These are phyloP conservation scores for Poeciliopsis infans DNA, from an alignment of 2,797 vertebrate species.

Conservation along the genomic window DNA sequence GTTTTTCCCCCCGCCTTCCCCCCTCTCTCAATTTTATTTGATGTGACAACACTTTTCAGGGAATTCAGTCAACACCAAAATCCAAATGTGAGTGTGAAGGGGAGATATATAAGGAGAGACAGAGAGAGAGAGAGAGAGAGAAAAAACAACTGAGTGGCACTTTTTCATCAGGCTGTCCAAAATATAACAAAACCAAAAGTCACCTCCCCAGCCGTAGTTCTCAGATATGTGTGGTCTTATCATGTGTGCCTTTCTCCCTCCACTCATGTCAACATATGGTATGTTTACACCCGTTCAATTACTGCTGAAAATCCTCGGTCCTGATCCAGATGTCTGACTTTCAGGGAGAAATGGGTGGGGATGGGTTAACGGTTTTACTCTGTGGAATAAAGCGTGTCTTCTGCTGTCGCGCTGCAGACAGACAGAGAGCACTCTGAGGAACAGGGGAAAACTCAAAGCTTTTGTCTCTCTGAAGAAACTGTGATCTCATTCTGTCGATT, in stretches of 20 bases:
- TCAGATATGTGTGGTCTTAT: conserved; percentile 79
- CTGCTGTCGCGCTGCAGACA: conserved; percentile 29
- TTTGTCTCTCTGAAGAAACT: conserved; percentile 74
- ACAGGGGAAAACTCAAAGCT: conserved; percentile 51
- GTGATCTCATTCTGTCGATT: conserved; percentile 79
- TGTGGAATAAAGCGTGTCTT: conserved; percentile 48
- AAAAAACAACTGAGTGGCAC: conserved; percentile 52
- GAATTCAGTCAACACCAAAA: conserved; percentile 56
- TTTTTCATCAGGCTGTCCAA: conserved; percentile 77
- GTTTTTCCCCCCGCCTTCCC: not conserved
- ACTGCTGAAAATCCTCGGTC: conserved; percentile 58
- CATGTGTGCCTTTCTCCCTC: conserved; percentile 86
- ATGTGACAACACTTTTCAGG: conserved; percentile 47
- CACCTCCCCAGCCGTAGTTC: conserved; percentile 45
- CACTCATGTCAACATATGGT: conserved; percentile 75
- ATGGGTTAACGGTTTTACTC: conserved; percentile 8
- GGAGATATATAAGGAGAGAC: conserved; percentile 1
- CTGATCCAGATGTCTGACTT: conserved; percentile 43
- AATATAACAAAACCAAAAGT: conserved; percentile 76
- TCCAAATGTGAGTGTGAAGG: conserved; percentile 20
- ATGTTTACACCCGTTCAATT: conserved; percentile 79
- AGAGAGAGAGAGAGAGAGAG: conserved; percentile 24
- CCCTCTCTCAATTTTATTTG: conserved; percentile 25
- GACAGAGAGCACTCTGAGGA: conserved; percentile 48
- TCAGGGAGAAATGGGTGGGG: conserved; percentile 12